phyloP scores from a whole-genome alignment of 2,113 vertebrate species.

The Notothenia coriiceps region DNA sequence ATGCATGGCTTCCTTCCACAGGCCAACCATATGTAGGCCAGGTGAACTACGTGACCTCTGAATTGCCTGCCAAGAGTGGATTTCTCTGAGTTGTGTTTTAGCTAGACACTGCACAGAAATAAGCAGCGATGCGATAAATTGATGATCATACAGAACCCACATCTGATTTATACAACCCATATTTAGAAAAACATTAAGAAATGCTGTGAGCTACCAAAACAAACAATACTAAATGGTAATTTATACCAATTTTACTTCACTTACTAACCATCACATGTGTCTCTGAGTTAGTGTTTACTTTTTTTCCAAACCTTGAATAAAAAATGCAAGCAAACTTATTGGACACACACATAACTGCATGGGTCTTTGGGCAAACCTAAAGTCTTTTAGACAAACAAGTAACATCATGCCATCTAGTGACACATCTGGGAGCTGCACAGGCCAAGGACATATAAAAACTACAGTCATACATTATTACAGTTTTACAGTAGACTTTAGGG shows the following conservation, averaged over 20 bases:
- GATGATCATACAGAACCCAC: neutral
- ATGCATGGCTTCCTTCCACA: constrained; percentile 54
- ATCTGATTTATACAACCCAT: neutral
- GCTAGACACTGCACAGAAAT: neutral
- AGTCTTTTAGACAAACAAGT: neutral
- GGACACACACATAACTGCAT: neutral
- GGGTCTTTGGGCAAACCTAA: neutral
- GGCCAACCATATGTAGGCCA: constrained; percentile 33
- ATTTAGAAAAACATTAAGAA: neutral
- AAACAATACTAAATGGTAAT: neutral
- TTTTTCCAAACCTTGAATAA: neutral
- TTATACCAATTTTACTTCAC: neutral
- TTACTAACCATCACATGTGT: neutral
- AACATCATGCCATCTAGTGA: constrained; percentile 8
- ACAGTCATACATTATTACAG: neutral
- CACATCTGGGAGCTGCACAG: neutral
- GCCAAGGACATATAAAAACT: neutral
- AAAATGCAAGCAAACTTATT: neutral
- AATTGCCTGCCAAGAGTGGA: constrained; percentile 38
- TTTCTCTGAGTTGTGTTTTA: constrained; percentile 42
- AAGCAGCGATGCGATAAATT: neutral
- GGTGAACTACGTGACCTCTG: constrained; percentile 49
- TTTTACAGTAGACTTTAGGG: neutral
- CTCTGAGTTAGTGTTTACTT: neutral
- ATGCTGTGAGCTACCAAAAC: neutral